Evolutionary conservation across 1,140 invertebrate species (phyloP).

Genomic region (Galleria mellonella): DNA sequence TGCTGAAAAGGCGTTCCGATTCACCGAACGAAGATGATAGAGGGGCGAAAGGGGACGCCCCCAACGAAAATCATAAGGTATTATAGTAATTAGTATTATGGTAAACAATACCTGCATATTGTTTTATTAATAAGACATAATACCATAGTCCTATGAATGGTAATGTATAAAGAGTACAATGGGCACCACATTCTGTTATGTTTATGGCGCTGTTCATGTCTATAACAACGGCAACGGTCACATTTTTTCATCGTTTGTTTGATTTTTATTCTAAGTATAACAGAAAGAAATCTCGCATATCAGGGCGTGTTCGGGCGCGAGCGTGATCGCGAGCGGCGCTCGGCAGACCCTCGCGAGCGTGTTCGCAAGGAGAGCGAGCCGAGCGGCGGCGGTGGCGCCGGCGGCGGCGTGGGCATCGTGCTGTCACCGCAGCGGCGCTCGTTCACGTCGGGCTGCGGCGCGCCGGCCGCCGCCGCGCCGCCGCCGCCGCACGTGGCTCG

Average conservation of each 20-base stretch:
- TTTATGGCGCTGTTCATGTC: no score
- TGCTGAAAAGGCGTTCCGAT: slow-evolving; percentile 75
- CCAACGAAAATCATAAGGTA: slow-evolving; percentile 63
- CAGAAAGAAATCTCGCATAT: no score
- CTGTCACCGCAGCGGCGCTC: slow-evolving; percentile 84
- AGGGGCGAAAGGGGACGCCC: slow-evolving; percentile 59
- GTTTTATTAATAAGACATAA: no score
- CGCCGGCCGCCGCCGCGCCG: slow-evolving; percentile 62
- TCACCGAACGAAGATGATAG: slow-evolving; percentile 77
- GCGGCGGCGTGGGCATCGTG: slow-evolving; percentile 77
- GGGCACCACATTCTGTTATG: no score
- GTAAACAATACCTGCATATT: no score
- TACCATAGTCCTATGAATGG: no score
- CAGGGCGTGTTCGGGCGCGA: slow-evolving; percentile 39
- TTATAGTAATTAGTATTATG: no score
- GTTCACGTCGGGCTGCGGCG: slow-evolving; percentile 89
- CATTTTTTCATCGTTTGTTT: no score
- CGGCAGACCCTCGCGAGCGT: slow-evolving; percentile 85
- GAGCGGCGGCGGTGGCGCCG: slow-evolving; percentile 44
- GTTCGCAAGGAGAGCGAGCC: slow-evolving; percentile 86
- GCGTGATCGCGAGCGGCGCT: slow-evolving; percentile 70
- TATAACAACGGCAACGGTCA: no score
- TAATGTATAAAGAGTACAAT: no score
- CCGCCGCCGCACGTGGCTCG: slow-evolving; percentile 65
- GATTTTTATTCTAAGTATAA: no score